Evolutionary conservation across 2,797 vertebrate genomes (phyloP).

Genomic region (Bovichtus variegatus): DNA sequence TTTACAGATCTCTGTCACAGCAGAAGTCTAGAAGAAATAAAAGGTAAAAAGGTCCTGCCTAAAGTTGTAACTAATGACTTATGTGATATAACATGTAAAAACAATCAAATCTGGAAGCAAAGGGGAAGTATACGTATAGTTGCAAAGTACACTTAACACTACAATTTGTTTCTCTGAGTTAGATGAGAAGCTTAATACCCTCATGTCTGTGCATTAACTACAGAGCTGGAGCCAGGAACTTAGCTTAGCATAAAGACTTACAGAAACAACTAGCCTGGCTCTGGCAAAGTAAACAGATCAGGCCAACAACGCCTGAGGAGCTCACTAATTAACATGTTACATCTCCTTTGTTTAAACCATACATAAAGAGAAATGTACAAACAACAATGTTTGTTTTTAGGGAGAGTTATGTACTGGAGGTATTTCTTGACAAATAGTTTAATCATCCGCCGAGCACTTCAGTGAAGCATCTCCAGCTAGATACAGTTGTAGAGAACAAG

Average conservation of each 20-base stretch:
- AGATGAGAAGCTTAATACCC: background rate
- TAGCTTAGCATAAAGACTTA: background rate
- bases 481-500: background rate
- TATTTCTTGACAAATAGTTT: background rate
- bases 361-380: background rate
- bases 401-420: background rate
- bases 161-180: background rate
- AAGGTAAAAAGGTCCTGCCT: too few relatives aligned
- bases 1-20: too few relatives aligned
- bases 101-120: background rate
- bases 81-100: background rate
- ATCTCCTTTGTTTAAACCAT: background rate
- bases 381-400: background rate
- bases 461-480: background rate
- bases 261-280: background rate
- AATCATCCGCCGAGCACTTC: background rate
- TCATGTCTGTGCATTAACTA: background rate
- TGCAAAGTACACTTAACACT: background rate
- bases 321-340: background rate
- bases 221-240: background rate
- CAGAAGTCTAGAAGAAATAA: too few relatives aligned
- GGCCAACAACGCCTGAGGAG: background rate
- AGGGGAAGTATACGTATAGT: background rate
- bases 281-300: background rate
- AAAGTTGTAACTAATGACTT: too few relatives aligned